Conservation (phyloP, 1,140 invertebrate species). For the Trichonephila inaurata region DNA sequence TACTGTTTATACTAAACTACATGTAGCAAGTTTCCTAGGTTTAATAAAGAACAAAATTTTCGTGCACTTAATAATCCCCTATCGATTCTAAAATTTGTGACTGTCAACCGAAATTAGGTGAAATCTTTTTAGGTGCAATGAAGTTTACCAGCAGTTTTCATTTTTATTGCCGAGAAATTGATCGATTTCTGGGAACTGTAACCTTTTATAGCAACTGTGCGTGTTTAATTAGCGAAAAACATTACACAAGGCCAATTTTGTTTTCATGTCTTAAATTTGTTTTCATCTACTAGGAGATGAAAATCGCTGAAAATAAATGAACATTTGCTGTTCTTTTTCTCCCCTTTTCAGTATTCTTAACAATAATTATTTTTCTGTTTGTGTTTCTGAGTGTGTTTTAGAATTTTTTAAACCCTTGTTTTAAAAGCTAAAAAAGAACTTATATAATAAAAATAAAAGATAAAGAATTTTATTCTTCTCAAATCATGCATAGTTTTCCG, state of each 20-base stretch:
- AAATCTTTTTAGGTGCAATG: not conserved
- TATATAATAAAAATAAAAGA: too few species aligned
- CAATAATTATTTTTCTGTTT: not conserved
- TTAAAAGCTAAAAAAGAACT: not conserved
- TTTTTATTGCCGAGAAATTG: not conserved
- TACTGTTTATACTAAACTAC: too few species aligned
- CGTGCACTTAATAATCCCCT: not conserved
- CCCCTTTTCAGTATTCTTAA: not conserved
- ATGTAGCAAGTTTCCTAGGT: not conserved
- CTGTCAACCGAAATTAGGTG: not conserved
- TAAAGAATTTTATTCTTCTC: too few species aligned
- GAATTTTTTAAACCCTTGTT: not conserved
- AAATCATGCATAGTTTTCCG: too few species aligned
- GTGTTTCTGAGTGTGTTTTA: not conserved
- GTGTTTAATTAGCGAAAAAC: slow-evolving; percentile 2
- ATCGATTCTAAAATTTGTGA: slow-evolving; percentile 10
- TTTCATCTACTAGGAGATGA: not conserved
- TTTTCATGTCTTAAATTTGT: not conserved
- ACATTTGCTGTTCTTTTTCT: not conserved
- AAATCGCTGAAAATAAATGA: not conserved
- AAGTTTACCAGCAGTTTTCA: slow-evolving; percentile 1
- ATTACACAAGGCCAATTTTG: not conserved
- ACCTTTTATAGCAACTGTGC: not conserved
- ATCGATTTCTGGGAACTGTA: not conserved
- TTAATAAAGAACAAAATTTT: slow-evolving; percentile 4